Evolutionary conservation across 2,888 invertebrate species (phyloP).

Genomic region (Sabatieria punctata): DNA sequence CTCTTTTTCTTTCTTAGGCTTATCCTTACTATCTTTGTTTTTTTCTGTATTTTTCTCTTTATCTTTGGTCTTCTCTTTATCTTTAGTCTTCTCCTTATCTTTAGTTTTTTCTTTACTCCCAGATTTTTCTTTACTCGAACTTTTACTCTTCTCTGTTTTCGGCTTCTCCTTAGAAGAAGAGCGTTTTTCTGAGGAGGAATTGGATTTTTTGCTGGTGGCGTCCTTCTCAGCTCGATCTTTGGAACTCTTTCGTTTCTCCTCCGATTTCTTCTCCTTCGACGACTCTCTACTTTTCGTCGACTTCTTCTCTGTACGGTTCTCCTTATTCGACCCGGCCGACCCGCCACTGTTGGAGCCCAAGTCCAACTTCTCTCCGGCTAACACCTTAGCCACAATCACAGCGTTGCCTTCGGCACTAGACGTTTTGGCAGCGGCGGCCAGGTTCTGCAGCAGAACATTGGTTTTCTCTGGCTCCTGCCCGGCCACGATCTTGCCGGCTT

Average conservation of each 20-base stretch:
- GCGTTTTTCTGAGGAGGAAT: neutral
- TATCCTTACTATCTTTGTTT: neutral
- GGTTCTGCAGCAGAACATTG: slow-evolving; percentile 67
- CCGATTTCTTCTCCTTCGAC: neutral
- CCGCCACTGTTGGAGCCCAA: neutral
- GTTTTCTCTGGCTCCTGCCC: slow-evolving; percentile 88
- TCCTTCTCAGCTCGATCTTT: neutral
- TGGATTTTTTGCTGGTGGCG: neutral
- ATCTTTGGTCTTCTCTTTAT: neutral
- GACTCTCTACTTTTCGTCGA: neutral
- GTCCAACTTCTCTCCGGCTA: neutral
- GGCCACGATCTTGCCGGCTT: slow-evolving; percentile 79
- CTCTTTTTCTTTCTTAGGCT: neutral
- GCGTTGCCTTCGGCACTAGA: neutral
- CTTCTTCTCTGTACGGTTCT: neutral
- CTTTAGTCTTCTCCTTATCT: neutral
- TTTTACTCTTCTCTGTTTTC: neutral
- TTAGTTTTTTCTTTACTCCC: neutral
- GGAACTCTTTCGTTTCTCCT: slow-evolving; percentile 1
- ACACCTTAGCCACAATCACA: neutral
- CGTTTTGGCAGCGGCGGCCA: slow-evolving; percentile 38
- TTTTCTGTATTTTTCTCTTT: neutral
- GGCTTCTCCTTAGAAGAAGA: neutral
- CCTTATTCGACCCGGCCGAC: slow-evolving; percentile 9
- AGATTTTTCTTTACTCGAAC: neutral